Conservation (phyloP, 2,113 vertebrate species). For the Sander lucioperca region DNA sequence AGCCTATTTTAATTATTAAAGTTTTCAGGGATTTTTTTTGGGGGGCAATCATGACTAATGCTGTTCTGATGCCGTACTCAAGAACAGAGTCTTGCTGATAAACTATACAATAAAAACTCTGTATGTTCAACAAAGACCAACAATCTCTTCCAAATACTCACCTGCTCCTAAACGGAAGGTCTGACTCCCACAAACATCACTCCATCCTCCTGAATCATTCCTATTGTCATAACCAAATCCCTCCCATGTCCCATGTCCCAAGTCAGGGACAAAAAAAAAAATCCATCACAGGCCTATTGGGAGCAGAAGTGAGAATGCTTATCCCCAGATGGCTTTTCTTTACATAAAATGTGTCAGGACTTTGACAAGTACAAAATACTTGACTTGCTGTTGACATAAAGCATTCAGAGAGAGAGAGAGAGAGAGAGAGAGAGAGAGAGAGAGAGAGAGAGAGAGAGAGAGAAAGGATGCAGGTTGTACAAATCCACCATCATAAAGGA, state of each 20-base stretch:
- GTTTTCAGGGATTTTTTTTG: conserved; percentile 11
- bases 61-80: not conserved
- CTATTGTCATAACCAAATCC: conserved; percentile 25
- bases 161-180: not conserved
- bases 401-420: not conserved
- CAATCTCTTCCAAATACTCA: not conserved
- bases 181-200: not conserved
- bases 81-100: not conserved
- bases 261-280: not conserved
- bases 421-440: not conserved
- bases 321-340: conserved; percentile 20
- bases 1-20: conserved; percentile 12
- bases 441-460: not conserved
- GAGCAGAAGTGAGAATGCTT: conserved; percentile 13
- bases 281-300: conserved; percentile 6
- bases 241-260: not conserved
- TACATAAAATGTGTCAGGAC: conserved; percentile 9
- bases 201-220: not conserved
- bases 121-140: not conserved
- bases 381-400: conserved; percentile 28
- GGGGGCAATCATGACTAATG: conserved; percentile 19
- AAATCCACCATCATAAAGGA: conserved; percentile 14
- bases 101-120: too few species aligned
- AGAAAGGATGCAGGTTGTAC: conserved; percentile 10
- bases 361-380: conserved; percentile 22